Percentiles rank a stretch among this genome's conserved stretches.
Evolutionary conservation across 64 coral and sea anemone species (phyloP).

Genomic region (Dendronephthya gigantea): DNA sequence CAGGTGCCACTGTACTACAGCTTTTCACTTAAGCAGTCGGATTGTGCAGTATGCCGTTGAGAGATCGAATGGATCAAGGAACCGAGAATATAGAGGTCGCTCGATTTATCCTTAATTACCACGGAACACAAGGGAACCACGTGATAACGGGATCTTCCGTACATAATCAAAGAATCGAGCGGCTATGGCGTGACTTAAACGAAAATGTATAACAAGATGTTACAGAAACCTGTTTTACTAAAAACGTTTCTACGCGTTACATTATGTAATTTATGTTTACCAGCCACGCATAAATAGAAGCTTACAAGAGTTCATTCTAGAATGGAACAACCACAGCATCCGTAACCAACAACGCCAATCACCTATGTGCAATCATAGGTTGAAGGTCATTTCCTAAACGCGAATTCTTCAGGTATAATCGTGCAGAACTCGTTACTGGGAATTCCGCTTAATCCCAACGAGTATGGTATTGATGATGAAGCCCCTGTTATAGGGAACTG

Average conservation of each 20-base stretch:
- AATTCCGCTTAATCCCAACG: not conserved
- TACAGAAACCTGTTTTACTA: not conserved
- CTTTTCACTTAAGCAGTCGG: not conserved
- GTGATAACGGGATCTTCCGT: not conserved
- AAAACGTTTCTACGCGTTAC: not conserved
- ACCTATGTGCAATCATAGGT: not conserved
- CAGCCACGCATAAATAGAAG: not conserved
- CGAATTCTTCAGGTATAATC: not conserved
- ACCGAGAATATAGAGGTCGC: not conserved
- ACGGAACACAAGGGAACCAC: not conserved
- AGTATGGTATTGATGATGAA: conserved; percentile 5
- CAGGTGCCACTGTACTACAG: not conserved
- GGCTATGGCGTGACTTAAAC: not conserved
- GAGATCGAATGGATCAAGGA: not conserved
- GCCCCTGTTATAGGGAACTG: not conserved
- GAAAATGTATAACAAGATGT: not conserved
- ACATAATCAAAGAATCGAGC: no score
- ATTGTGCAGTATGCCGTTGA: not conserved
- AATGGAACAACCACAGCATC: not conserved
- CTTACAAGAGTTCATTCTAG: not conserved
- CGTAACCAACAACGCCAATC: not conserved
- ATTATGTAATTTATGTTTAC: not conserved
- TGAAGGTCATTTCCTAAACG: not conserved
- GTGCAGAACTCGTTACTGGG: not conserved
- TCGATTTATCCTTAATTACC: not conserved